Evolutionary conservation across 2,888 invertebrate genomes (phyloP).

Genomic region (Himalopsyche kuldschensis): DNA sequence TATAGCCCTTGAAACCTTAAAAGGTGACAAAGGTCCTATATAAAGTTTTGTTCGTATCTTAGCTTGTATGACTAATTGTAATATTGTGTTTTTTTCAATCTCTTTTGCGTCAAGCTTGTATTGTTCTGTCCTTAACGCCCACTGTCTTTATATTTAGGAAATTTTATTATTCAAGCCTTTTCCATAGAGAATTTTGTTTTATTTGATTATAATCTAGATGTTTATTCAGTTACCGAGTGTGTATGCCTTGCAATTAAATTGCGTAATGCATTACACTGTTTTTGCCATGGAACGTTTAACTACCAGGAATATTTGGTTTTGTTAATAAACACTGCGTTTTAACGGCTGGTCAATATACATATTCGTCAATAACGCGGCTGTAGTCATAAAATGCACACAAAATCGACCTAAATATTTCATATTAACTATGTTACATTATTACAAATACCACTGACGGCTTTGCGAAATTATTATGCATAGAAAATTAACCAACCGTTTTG

Average conservation of each 20-base stretch:
- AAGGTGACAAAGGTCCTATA: no score
- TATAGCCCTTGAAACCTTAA: no score
- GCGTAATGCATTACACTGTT: not conserved
- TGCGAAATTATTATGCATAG: not conserved
- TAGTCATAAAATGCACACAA: constrained; percentile 6
- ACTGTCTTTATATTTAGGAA: no score
- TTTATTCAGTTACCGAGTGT: no score
- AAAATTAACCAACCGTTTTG: not conserved
- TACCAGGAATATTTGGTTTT: constrained; percentile 5
- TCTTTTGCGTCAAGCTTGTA: no score
- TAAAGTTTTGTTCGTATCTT: no score
- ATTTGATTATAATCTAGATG: no score
- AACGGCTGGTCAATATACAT: constrained; percentile 3
- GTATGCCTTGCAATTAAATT: not conserved
- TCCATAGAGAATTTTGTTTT: no score
- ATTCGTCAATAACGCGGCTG: not conserved
- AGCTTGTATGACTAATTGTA: no score
- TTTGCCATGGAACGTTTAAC: not conserved
- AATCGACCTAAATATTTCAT: constrained; percentile 13
- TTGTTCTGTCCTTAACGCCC: no score
- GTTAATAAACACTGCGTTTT: constrained; percentile 8
- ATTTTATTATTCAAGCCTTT: no score
- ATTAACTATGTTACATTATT: not conserved
- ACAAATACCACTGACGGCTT: not conserved
- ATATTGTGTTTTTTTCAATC: no score